Base-by-base conservation (phyloP, 2,888 invertebrate genomes). In the Agonum fuliginosum region DNA sequence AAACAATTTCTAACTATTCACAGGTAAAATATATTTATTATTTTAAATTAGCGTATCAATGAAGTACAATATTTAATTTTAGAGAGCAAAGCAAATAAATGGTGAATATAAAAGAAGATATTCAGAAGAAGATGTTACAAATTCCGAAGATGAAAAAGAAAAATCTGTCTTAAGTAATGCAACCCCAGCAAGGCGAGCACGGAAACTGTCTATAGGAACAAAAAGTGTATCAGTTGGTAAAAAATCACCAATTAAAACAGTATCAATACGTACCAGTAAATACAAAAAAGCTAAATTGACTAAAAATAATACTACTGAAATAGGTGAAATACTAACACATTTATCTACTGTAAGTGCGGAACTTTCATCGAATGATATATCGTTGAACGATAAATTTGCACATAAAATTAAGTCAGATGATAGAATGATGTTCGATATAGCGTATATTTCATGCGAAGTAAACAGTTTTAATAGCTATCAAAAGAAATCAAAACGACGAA, bases 341-440 rank as follows among this genome's bases (percentile, higher is more conserved):
- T 51, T 71, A 27, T 46, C 22, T 19, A 71, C 24, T 24, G 46
- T 69, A 19, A 69, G 12, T 3, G 19, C 20, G 4, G 46, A 46
- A 46, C 20, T 62, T n/a, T n/a, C 12, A 54, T 54, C 14, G 4
- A 62, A 62, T 0, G 30, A 62, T 1, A 62, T 62, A 14, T 17
- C 8, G 14, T 30, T 62, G 27, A 62, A 12, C 12, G 17, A 62
- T 6, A 30, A 30, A 17, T 17, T 30, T n/a, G 5, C 30, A 27
- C 8, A 20, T 1, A 58, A 54, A 54, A 58, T 58, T 58, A 22
- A 22, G 20, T 19, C 54, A 3, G 58, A 72, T 54, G 30, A 72
- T 8, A 54, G 17, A 54, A 37, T 72, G 27, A 54, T 72, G 72
- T 54, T 37, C 37, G 54, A 54, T 54, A 72, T 72, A 37, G n/a